phyloP scores from a whole-genome alignment of 2,888 invertebrate genomes.

The Asteroscopus sphinx region DNA sequence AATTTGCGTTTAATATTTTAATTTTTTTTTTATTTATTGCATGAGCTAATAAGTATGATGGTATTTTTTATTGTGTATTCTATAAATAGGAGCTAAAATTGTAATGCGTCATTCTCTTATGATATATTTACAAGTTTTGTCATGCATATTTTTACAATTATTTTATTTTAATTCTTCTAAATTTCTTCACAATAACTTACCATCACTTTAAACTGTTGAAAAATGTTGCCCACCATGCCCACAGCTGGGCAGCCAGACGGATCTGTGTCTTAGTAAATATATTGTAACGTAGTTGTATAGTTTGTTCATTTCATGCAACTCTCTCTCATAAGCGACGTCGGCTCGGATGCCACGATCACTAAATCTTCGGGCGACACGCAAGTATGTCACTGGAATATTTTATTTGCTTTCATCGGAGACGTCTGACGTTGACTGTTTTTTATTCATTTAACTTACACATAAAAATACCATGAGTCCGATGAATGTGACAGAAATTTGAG shows the following conservation, averaged over 20 bases:
- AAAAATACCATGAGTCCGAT: no score
- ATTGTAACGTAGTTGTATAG: conserved; percentile 86
- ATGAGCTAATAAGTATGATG: conserved; percentile 16
- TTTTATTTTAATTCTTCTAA: no score
- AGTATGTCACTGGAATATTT: conserved; percentile 78
- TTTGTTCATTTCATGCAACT: conserved; percentile 90
- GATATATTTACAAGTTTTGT: neutral
- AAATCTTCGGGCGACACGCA: conserved; percentile 87
- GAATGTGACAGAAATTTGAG: no score
- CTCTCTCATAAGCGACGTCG: conserved; percentile 88
- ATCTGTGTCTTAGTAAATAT: conserved; percentile 49
- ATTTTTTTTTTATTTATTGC: conserved; percentile 3
- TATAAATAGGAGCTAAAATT: neutral
- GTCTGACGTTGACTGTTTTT: conserved; percentile 44
- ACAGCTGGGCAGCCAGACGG: conserved; percentile 16
- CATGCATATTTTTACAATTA: no score
- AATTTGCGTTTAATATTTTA: neutral
- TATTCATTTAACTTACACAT: no score
- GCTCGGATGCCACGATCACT: conserved; percentile 85
- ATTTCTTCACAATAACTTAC: conserved; percentile 33
- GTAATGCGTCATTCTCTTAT: neutral
- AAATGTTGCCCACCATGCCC: conserved; percentile 5
- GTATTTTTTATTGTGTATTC: conserved; percentile 10
- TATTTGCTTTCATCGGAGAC: conserved; percentile 38
- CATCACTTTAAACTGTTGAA: conserved; percentile 8